Evolutionary conservation across 2,797 vertebrate genomes (phyloP), one percentile per base, ranked within the genome.

Genomic region (Melanotaenia trifasciata): DNA sequence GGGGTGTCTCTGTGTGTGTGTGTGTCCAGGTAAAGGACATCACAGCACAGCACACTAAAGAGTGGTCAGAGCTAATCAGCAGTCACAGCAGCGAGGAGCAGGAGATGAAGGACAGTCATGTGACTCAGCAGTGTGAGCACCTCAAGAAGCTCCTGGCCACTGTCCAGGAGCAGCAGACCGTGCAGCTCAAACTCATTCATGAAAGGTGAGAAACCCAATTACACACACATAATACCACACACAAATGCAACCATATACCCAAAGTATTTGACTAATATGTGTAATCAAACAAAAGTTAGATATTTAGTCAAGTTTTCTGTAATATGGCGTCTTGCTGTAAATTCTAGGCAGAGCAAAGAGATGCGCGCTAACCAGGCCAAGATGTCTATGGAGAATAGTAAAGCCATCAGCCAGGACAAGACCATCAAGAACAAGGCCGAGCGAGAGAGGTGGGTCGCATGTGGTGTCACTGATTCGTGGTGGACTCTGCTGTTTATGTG

Each of bases 361-460:
- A 99, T 99, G 98, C 94, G 96, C 35, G 97, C 96, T 50, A 99
- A 98, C 91, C 98, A 99, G 88, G 97, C 98, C 28, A 99, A 99
- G 94, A 96, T 96, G 74, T 99, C 98, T 60, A 99, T 99, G 98
- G 98, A 99, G 85, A 99, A 99, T 87, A 97, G 97, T 91, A 99
- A 99, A 96, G 98, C 97, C 87, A 99, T 99, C 92, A 99, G 97
- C 89, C 98, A 99, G 88, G 98, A 99, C 91, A 99, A 99, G 91
- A 95, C 93, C 76, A 99, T 99, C 90, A 99, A 99, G 92, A 99
- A 99, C 90, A 99, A 99, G 92, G 98, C 98, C 1, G 98, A 99
- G 87, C 92, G 97, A 74, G 98, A 99, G 91, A 97, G 98, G 98
- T 98, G 88, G 84, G 93, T 80, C 22, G 3, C 54, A 9, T 30